These are phyloP conservation scores for Campoplex nolae DNA, from an alignment of 2,888 invertebrate species.

Conservation along the genomic window DNA sequence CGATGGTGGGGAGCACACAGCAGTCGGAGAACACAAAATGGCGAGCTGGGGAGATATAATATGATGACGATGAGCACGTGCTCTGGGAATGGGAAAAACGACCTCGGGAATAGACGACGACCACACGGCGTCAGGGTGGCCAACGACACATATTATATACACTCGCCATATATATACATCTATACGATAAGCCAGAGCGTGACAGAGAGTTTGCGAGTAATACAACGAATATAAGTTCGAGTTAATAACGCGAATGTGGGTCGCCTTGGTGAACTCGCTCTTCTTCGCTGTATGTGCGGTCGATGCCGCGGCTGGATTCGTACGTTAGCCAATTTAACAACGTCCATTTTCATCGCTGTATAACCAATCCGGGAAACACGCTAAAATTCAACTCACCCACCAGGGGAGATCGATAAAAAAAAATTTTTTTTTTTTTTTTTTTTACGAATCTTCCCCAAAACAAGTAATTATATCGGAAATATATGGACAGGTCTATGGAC, in stretches of 20 bases:
- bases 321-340: slow-evolving; percentile 50
- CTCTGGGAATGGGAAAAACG: slow-evolving; percentile 47
- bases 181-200: slow-evolving; percentile 14
- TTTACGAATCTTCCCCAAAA: neutral
- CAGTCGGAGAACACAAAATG: neutral
- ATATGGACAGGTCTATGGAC: slow-evolving; percentile 2
- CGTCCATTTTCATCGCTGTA: slow-evolving; percentile 59
- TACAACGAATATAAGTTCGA: slow-evolving; percentile 61
- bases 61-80: slow-evolving; percentile 49
- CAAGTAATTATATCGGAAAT: slow-evolving; percentile 19
- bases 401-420: slow-evolving; percentile 5
- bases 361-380: slow-evolving; percentile 44
- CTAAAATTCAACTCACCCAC: slow-evolving; percentile 28
- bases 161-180: slow-evolving; percentile 1
- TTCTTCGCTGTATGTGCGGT: slow-evolving; percentile 42
- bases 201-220: slow-evolving; percentile 41
- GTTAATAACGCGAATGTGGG: slow-evolving; percentile 68
- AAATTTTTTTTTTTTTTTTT: neutral
- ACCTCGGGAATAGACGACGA: slow-evolving; percentile 59
- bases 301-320: slow-evolving; percentile 62
- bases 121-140: slow-evolving; percentile 52
- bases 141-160: neutral
- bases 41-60: slow-evolving; percentile 6
- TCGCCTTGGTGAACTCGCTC: slow-evolving; percentile 60
- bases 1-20: neutral